Evolutionary conservation across 2,113 vertebrate genomes (phyloP), one percentile per base, ranked within the genome.

Genomic region (Typhlomys cinereus): DNA sequence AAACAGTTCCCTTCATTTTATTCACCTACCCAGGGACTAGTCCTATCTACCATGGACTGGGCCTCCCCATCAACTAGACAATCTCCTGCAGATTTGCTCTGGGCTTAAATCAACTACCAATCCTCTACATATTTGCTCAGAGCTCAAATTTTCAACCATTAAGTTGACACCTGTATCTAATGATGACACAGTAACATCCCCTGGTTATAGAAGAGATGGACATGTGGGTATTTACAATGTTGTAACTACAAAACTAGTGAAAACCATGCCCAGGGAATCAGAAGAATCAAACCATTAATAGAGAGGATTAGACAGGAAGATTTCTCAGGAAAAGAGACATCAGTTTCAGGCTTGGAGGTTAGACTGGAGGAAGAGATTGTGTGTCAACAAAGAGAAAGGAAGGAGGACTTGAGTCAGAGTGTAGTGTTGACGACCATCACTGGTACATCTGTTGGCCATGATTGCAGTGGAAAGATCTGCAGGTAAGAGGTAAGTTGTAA

Each of bases 351-450:
- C 90, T 69, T 41, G 71, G 59, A 29, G 66, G 0, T 44, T 89
- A 29, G 31, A 44, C 14, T 54, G 44, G 36, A 67, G 34, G 27
- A 81, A 76, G 80, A 27, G 20, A 29, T 20, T 74, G 29, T 80
- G 36, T 3, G 4, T 13, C 50, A 62, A 5, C 25, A n/a, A 62
- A 61, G 44, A 1, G 6, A 48, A n/a, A 86, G 44, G 6, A 21
- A 76, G 7, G 44, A 34, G 41, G 48, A 83, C n/a, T 52, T 0
- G 12, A 39, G 75, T 23, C 1, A 61, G 36, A 12, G 48, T 8
- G 1, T 5, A 7, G 31, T 62, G 44, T 44, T 29, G 41, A 14
- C 21, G n/a, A 44, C 46, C 7, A n/a, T 0, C 7, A 2, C 62
- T 23, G 74, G 70, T 23, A 0, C 20, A 59, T 2, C 25, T 48